Base-by-base conservation (phyloP, 2,888 invertebrate genomes). In the Pollenia angustigena region DNA sequence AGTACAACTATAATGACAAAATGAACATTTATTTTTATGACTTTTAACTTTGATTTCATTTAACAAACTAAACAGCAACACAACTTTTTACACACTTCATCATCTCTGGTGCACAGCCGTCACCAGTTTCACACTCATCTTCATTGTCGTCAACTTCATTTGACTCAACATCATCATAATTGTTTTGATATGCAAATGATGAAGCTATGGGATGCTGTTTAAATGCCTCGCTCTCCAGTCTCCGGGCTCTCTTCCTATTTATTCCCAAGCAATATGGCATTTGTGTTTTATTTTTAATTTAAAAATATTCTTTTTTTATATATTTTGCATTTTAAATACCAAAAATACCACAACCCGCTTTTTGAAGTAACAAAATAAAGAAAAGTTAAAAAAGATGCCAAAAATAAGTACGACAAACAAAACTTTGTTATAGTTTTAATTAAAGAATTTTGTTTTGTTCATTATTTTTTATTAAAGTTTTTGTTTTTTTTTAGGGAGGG, bases 381-480 rank as follows among this genome's bases (percentile, higher is more conserved):
- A 54, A 72, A 11, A 18, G 46, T 18, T 18, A 32, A 18, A 81
- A 46, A 48, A 69, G 52, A 32, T 32, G 32, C 32, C 10, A 16
- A 6, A 54, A 66, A 48, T 68, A 42, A 74, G 23, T 18, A 58
- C 18, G 40, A 66, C 58, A 86, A 78, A 80, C 66, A 83, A 81
- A 83, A 84, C 84, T 87, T 72, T 81, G 68, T 78, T 81, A 81
- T 66, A 87, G 76, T 87, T 87, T 87, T 84, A 87, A 84, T 87
- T 84, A 87, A 81, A 81, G 84, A 87, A 81, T 81, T 87, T 56
- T 81, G 78, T 78, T 83, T 72, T 72, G 66, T 81, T 84, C 46
- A 64, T 79, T 74, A 69, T 81, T 69, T 78, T 42, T 18, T 46
- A 44, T 1, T 18, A 18, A 14, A 11, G 52, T 66, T 64, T 68